Evolutionary conservation across 2,113 vertebrate genomes (phyloP).

Genomic region (Paedocypris sp.): DNA sequence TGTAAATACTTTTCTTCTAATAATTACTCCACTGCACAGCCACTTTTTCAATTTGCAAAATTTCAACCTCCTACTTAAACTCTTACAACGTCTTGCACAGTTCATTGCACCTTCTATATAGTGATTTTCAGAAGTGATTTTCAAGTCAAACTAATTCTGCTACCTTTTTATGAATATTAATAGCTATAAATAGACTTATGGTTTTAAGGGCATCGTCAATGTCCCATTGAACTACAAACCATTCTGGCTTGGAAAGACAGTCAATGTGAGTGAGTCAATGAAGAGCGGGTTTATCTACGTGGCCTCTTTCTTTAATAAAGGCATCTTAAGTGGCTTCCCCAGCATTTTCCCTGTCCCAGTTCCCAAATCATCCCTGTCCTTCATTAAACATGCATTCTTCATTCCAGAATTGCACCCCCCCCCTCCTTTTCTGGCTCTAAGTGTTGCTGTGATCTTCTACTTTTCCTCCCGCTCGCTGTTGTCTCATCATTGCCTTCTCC

Average conservation of each 20-base stretch:
- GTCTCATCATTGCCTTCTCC: constrained; percentile 15
- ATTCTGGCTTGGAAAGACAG: background rate
- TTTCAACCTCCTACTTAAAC: too few relatives aligned
- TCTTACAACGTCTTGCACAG: too few relatives aligned
- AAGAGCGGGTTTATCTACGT: background rate
- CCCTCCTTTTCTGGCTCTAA: constrained; percentile 33
- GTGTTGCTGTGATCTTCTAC: constrained; percentile 35
- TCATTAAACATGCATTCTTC: constrained; percentile 25
- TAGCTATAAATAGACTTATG: too few relatives aligned
- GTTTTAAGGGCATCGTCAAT: too few relatives aligned
- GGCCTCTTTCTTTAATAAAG: constrained; percentile 23
- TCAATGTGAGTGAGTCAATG: background rate
- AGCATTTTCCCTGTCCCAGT: background rate
- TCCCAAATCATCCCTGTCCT: background rate
- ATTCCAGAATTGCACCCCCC: constrained; percentile 21
- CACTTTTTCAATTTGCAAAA: too few relatives aligned
- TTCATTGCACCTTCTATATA: too few relatives aligned
- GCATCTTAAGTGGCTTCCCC: constrained; percentile 18
- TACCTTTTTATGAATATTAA: too few relatives aligned
- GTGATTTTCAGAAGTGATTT: too few relatives aligned
- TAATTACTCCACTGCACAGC: too few relatives aligned
- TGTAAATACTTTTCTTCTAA: too few relatives aligned
- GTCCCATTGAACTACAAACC: background rate
- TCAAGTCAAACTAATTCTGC: too few relatives aligned
- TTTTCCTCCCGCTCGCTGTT: constrained; percentile 27